Evolutionary conservation across 2,888 invertebrate genomes (phyloP).

Genomic region (Vesta saturnalis): DNA sequence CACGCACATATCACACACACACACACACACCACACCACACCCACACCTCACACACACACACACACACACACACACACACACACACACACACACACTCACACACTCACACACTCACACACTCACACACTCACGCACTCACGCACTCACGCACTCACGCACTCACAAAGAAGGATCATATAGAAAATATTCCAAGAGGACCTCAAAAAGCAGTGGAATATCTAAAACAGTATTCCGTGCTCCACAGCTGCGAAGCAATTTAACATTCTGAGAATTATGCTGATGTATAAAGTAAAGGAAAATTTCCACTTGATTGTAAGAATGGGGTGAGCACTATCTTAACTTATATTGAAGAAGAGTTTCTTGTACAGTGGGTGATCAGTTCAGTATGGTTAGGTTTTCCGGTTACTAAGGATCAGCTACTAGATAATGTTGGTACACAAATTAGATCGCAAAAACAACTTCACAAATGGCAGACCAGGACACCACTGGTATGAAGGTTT

Average conservation of each 20-base stretch:
- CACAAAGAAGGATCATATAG: background rate
- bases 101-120: no score
- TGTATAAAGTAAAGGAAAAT: background rate
- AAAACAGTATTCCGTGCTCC: background rate
- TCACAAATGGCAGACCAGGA: background rate
- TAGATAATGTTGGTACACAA: no score
- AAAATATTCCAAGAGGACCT: background rate
- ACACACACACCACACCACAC: no score
- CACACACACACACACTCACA: no score
- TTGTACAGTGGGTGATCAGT: background rate
- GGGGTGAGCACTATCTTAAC: background rate
- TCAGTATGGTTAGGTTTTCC: constrained; percentile 1
- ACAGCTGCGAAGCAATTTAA: background rate
- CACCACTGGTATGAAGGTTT: background rate
- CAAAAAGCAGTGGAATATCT: background rate
- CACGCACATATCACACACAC: no score
- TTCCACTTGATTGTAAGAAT: background rate
- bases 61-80: no score
- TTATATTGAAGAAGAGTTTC: background rate
- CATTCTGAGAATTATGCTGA: background rate
- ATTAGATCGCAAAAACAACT: background rate
- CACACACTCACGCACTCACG: no score
- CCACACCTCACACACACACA: no score
- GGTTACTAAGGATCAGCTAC: background rate
- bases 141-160: no score